Percentiles rank a stretch among this genome's conserved stretches.
These are phyloP conservation scores for Echiichthys vipera DNA, from an alignment of 2,797 vertebrate genomes.

Conservation along the genomic window DNA sequence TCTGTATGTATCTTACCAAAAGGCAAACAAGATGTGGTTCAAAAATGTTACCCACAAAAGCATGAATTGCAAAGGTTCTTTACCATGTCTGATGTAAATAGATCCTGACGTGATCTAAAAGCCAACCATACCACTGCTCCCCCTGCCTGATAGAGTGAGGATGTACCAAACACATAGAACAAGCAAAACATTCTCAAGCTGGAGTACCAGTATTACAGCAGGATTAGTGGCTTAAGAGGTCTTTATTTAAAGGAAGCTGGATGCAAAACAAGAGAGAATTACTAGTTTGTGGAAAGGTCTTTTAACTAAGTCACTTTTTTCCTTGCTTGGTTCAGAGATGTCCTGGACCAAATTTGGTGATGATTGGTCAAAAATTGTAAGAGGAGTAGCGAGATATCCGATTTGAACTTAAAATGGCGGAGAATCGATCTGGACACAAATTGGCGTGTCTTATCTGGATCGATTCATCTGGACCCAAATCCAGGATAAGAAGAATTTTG, in stretches of 20 bases:
- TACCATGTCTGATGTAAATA: slow-evolving; percentile 1
- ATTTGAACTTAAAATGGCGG: too few relatives aligned
- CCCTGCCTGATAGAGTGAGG: slow-evolving; percentile 18
- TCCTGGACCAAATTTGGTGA: too few relatives aligned
- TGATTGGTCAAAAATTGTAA: too few relatives aligned
- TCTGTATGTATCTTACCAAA: background rate
- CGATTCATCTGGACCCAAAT: too few relatives aligned
- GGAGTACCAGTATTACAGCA: slow-evolving; percentile 15
- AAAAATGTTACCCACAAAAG: slow-evolving; percentile 1
- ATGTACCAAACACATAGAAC: slow-evolving; percentile 29
- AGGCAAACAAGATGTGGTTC: background rate
- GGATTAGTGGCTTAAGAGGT: slow-evolving; percentile 52
- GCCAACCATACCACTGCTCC: slow-evolving; percentile 51
- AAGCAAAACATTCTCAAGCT: slow-evolving; percentile 56
- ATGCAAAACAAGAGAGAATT: slow-evolving; percentile 47
- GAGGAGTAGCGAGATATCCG: too few relatives aligned
- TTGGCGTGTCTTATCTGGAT: too few relatives aligned
- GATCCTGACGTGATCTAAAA: slow-evolving; percentile 63
- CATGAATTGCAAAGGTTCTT: background rate
- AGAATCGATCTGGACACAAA: too few relatives aligned
- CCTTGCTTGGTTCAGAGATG: too few relatives aligned
- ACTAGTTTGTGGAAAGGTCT: slow-evolving; percentile 37
- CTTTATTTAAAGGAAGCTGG: slow-evolving; percentile 24
- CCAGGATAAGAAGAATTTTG: too few relatives aligned
- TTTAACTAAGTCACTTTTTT: too few relatives aligned